phyloP scores from a whole-genome alignment of 2,888 invertebrate genomes.

The Ophonus ardosiacus region DNA sequence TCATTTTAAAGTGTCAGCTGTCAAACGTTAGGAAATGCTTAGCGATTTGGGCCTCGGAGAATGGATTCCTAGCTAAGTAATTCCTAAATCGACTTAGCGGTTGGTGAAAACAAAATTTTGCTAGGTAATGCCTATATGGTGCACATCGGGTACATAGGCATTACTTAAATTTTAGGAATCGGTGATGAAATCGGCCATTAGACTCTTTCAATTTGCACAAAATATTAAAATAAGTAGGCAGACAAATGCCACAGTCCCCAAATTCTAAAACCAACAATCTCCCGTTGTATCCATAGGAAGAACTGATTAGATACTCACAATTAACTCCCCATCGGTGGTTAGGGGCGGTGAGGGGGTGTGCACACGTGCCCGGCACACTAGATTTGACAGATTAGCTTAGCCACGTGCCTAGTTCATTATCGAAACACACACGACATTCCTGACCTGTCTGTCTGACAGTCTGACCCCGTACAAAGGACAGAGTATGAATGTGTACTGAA shows the following conservation, averaged over 20 bases:
- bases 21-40: too few relatives aligned
- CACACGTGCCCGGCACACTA: conserved; percentile 65
- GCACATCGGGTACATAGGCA: too few relatives aligned
- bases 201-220: not conserved
- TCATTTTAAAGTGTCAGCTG: too few relatives aligned
- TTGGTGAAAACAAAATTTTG: too few relatives aligned
- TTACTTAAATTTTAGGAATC: too few relatives aligned
- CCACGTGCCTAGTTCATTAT: conserved; percentile 68
- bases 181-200: too few relatives aligned
- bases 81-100: too few relatives aligned
- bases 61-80: too few relatives aligned
- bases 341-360: conserved; percentile 23
- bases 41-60: too few relatives aligned
- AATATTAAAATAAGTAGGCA: not conserved
- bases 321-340: not conserved
- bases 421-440: conserved; percentile 55
- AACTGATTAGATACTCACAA: not conserved
- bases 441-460: conserved; percentile 29
- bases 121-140: too few relatives aligned
- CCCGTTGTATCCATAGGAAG: not conserved
- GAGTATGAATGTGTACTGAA: conserved; percentile 2
- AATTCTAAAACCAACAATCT: not conserved
- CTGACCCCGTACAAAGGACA: conserved; percentile 1
- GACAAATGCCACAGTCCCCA: not conserved
- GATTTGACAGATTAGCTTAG: conserved; percentile 67